A percentile compares a stretch with the other conserved stretches of the same genome.
phyloP scores from a whole-genome alignment of 2,888 invertebrate genomes.

The Diarsia mendica region DNA sequence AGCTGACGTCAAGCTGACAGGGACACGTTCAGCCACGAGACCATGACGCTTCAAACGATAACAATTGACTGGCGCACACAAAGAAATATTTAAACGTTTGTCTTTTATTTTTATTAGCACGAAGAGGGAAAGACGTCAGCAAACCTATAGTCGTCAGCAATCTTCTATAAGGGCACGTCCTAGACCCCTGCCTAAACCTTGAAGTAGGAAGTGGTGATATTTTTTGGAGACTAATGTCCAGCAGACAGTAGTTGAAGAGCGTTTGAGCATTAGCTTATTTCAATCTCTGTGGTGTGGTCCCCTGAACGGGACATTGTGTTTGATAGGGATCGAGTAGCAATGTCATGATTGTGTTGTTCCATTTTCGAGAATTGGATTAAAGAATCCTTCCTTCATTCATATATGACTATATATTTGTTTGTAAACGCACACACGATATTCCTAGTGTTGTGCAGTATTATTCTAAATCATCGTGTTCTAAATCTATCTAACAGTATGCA shows the following conservation, averaged over 20 bases:
- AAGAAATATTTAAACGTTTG: conserved; percentile 21
- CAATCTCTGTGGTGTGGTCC: too few relatives aligned
- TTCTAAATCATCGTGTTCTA: background rate
- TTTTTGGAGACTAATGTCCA: background rate
- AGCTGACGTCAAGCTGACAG: conserved; percentile 45
- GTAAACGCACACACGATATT: background rate
- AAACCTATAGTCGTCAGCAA: background rate
- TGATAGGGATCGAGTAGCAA: background rate
- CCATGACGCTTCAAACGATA: conserved; percentile 33
- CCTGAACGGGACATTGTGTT: background rate
- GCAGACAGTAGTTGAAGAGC: background rate
- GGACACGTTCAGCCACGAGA: conserved; percentile 6
- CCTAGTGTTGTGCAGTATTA: too few relatives aligned
- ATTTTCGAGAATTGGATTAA: background rate
- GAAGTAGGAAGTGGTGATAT: background rate
- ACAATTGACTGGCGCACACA: conserved; percentile 45
- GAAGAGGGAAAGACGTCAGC: conserved; percentile 5
- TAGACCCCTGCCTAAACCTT: background rate
- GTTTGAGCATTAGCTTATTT: background rate
- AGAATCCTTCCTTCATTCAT: background rate
- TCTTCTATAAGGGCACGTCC: background rate
- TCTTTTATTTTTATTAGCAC: conserved; percentile 1
- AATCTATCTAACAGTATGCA: background rate
- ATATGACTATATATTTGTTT: background rate
- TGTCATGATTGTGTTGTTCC: background rate